Evolutionary conservation across 2,888 invertebrate genomes (phyloP).

Genomic region (Uloborus plumipes): DNA sequence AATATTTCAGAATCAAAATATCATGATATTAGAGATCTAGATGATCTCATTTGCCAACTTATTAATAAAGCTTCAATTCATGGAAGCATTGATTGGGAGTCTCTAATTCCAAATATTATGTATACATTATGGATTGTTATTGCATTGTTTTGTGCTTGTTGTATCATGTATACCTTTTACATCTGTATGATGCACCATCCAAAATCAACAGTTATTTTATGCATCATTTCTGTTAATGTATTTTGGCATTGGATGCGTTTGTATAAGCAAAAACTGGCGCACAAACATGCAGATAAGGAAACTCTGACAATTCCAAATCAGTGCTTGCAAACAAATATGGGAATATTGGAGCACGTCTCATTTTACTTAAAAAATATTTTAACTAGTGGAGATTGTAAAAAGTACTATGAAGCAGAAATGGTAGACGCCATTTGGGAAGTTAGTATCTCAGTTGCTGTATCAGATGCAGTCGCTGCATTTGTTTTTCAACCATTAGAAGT

Average conservation of each 20-base stretch:
- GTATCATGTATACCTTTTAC: constrained; percentile 7
- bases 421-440: constrained; percentile 65
- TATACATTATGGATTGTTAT: background rate
- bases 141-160: background rate
- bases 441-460: constrained; percentile 37
- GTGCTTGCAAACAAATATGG: constrained; percentile 29
- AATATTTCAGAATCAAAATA: constrained; percentile 14
- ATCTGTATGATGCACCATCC: background rate
- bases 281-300: constrained; percentile 51
- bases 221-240: background rate
- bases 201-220: background rate
- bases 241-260: constrained; percentile 50
- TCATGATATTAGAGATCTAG: constrained; percentile 18
- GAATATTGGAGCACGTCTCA: constrained; percentile 25
- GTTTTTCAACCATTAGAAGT: constrained; percentile 47
- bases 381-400: constrained; percentile 26
- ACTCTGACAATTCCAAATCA: constrained; percentile 2
- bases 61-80: constrained; percentile 14
- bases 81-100: background rate
- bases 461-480: constrained; percentile 32
- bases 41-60: constrained; percentile 22
- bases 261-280: constrained; percentile 28
- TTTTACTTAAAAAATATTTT: constrained; percentile 25
- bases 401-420: constrained; percentile 45
- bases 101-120: background rate